A percentile compares a stretch with the other conserved stretches of the same genome.
These are phyloP conservation scores for Brachypterus glaber DNA, from an alignment of 2,888 invertebrate species.

Conservation along the genomic window DNA sequence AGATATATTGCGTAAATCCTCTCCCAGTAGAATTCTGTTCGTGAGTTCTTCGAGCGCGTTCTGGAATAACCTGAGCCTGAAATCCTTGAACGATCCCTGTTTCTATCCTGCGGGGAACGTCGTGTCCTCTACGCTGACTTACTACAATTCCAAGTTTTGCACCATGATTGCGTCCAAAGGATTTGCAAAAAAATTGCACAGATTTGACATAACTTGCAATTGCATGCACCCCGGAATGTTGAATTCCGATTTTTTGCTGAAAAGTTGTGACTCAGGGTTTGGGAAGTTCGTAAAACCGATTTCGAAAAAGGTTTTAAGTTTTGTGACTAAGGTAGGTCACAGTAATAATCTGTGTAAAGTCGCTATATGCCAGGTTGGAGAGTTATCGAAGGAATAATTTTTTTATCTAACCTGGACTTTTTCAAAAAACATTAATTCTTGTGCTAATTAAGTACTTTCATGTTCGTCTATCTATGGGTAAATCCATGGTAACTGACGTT, in stretches of 20 bases:
- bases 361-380: too few species aligned
- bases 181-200: conserved; percentile 17
- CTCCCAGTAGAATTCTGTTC: conserved; percentile 17
- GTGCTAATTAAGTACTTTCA: too few species aligned
- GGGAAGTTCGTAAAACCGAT: not conserved
- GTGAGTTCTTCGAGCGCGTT: conserved; percentile 19
- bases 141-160: conserved; percentile 26
- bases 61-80: conserved; percentile 14
- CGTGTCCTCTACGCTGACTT: conserved; percentile 19
- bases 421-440: too few species aligned
- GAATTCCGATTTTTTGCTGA: conserved; percentile 21
- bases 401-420: too few species aligned
- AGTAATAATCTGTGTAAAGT: too few species aligned
- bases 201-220: conserved; percentile 19
- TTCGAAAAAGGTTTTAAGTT: not conserved
- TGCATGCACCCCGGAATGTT: conserved; percentile 26
- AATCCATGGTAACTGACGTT: too few species aligned
- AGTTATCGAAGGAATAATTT: too few species aligned
- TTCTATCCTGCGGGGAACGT: conserved; percentile 15
- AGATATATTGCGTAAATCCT: conserved; percentile 2
- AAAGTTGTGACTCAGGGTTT: not conserved
- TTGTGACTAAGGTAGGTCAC: conserved; percentile 1
- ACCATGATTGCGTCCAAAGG: conserved; percentile 24
- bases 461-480: too few species aligned
- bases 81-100: conserved; percentile 13